Percentiles rank a stretch among this genome's conserved stretches.
Evolutionary conservation across 2,113 vertebrate genomes (phyloP).

Genomic region (Saccopteryx leptura): DNA sequence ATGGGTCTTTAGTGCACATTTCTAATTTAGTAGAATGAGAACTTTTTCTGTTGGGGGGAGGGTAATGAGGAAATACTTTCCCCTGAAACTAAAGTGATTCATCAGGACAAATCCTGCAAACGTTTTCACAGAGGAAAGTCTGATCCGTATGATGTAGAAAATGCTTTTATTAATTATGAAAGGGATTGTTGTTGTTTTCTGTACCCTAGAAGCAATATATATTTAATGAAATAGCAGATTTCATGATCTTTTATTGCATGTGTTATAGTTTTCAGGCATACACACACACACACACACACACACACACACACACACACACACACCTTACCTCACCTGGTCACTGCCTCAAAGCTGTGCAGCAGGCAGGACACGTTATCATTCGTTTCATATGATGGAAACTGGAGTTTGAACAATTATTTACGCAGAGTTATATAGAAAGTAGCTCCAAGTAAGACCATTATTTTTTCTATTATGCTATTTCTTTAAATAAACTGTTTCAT

Average conservation of each 20-base stretch:
- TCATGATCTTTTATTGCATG: background rate
- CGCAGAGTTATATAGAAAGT: background rate
- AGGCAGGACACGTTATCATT: background rate
- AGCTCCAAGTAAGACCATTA: background rate
- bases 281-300: too few relatives aligned
- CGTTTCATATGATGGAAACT: background rate
- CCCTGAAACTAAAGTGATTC: conserved; percentile 68
- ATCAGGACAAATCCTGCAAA: conserved; percentile 22
- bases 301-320: too few relatives aligned
- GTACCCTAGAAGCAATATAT: background rate
- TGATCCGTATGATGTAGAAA: conserved; percentile 10
- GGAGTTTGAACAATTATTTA: background rate
- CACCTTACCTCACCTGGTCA: too few relatives aligned
- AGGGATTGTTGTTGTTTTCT: background rate
- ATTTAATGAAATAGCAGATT: background rate
- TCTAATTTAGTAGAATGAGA: conserved; percentile 86
- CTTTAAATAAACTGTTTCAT: background rate
- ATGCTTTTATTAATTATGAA: background rate
- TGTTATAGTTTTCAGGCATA: background rate
- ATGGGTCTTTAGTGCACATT: conserved; percentile 80
- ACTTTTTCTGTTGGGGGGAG: conserved; percentile 60
- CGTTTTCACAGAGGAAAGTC: background rate
- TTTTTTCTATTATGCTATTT: background rate
- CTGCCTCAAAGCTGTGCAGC: background rate
- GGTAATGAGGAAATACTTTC: conserved; percentile 51